phyloP scores from a whole-genome alignment of 2,797 vertebrate genomes.

The Zonotrichia albicollis region DNA sequence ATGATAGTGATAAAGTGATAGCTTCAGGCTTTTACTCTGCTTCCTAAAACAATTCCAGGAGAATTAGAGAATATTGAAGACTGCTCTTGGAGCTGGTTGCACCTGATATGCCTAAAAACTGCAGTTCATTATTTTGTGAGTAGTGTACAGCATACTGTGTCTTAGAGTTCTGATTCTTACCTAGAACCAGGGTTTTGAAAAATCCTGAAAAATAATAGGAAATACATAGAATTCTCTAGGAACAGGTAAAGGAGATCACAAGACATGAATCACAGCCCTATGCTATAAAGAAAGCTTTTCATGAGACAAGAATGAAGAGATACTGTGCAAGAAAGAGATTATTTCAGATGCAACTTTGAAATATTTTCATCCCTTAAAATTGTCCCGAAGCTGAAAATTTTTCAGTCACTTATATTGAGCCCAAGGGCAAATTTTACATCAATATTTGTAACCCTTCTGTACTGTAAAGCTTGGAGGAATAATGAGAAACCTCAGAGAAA shows the following conservation, averaged over 20 bases:
- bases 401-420: background rate
- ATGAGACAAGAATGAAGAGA: background rate
- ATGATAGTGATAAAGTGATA: background rate
- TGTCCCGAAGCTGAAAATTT: background rate
- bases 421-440: background rate
- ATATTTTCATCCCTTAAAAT: background rate
- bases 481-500: background rate
- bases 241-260: background rate
- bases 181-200: background rate
- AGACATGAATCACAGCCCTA: background rate
- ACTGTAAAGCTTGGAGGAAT: background rate
- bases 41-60: background rate
- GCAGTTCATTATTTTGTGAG: background rate
- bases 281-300: background rate
- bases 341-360: background rate
- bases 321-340: background rate
- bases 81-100: background rate
- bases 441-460: background rate
- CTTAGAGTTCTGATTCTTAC: background rate
- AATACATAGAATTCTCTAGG: background rate
- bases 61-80: background rate
- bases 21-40: background rate
- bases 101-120: background rate
- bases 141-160: accelerated
- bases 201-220: background rate